Percentiles rank a stretch among this genome's conserved stretches.
phyloP scores from a whole-genome alignment of 1,140 invertebrate genomes.

The Platorchestia sp. region DNA sequence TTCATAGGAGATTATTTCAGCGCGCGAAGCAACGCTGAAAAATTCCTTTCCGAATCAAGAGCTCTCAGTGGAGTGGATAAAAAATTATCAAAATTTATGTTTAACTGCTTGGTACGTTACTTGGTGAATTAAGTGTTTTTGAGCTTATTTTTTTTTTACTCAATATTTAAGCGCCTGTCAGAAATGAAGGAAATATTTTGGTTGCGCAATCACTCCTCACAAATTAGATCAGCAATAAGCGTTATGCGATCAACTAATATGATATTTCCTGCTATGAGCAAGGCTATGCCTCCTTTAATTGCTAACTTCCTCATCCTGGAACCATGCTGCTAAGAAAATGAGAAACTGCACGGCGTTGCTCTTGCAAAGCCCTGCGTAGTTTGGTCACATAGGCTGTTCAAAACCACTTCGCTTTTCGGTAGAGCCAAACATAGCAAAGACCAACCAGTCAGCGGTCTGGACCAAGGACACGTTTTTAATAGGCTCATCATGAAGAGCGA shows the following conservation, averaged over 20 bases:
- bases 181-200: neutral
- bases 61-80: neutral
- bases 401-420: neutral
- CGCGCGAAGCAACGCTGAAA: neutral
- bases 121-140: neutral
- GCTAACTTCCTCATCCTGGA: neutral
- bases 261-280: neutral
- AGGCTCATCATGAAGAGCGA: conserved; percentile 38
- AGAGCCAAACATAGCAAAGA: conserved; percentile 1
- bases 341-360: neutral
- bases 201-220: neutral
- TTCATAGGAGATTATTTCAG: neutral
- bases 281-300: neutral
- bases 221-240: neutral
- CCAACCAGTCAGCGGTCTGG: conserved; percentile 20
- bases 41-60: neutral
- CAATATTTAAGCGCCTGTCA: neutral
- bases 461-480: conserved; percentile 40
- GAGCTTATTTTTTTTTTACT: neutral
- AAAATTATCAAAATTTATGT: neutral
- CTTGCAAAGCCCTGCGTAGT: neutral
- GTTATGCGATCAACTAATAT: neutral
- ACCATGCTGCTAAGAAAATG: neutral
- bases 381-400: neutral
- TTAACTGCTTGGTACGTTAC: no score